A percentile compares a stretch with the other conserved stretches of the same genome.
phyloP scores from a whole-genome alignment of 2,113 vertebrate genomes.

The Calyptomena viridis region DNA sequence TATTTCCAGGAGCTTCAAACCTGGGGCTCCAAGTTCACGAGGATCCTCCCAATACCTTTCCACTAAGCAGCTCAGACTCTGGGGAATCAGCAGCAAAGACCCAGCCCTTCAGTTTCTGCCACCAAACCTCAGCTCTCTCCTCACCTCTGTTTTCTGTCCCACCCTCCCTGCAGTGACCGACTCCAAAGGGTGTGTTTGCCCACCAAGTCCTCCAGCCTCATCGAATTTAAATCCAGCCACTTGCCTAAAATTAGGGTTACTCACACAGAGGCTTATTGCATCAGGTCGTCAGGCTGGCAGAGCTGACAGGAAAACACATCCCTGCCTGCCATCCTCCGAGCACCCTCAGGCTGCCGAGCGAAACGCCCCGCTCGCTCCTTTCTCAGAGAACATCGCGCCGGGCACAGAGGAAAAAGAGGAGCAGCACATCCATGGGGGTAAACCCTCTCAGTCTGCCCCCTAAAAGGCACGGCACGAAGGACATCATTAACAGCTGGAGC shows the following conservation, averaged over 20 bases:
- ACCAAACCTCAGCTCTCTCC: background rate
- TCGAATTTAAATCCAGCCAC: background rate
- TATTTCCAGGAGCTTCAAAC: background rate
- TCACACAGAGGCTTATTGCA: background rate
- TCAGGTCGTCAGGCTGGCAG: background rate
- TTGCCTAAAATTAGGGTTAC: background rate
- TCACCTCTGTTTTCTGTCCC: background rate
- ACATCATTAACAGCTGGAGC: background rate
- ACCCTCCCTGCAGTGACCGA: background rate
- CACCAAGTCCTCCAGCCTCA: background rate
- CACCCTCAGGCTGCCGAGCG: accelerated
- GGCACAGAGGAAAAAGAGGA: background rate
- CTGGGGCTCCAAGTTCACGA: background rate
- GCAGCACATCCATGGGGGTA: background rate
- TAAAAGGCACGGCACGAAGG: accelerated
- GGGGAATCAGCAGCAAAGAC: background rate
- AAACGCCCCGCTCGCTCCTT: accelerated
- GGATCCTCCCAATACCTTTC: background rate
- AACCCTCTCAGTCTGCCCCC: background rate
- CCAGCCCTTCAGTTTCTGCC: background rate
- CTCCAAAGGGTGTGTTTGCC: background rate
- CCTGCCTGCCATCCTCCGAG: background rate
- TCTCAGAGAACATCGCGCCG: background rate
- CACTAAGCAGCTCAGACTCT: background rate
- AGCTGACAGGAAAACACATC: background rate